Base-by-base conservation (phyloP, 2,113 vertebrate species). In the Oenanthe oenanthe region DNA sequence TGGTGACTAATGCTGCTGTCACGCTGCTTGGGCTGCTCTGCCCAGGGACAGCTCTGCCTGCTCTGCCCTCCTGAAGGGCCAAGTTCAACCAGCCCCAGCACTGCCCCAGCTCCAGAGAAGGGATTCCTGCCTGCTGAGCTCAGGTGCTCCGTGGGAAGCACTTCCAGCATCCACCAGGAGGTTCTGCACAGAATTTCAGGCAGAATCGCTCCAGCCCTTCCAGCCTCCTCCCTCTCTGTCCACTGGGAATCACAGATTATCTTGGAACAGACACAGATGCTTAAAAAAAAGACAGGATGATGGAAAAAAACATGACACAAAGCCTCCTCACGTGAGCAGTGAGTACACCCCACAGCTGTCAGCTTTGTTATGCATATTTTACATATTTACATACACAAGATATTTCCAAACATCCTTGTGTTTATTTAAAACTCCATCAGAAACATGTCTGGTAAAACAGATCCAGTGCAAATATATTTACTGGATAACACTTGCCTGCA, bases 331-430 rank as follows among this genome's bases (percentile, higher is more conserved):
- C 66, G 56, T 92, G 82, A 95, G 91, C 85, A 94, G 71, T 6
- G 50, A 96, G 95, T 92, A 97, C 93, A 96, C 71, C 50, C 96
- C 92, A 80, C 98, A 98, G 97, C 97, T 98, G 97, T 97, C 94
- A 94, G 95, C 73, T 92, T 96, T 97, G 93, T 96, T 97, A 96
- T 93, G 92, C 97, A 98, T 98, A 94, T 96, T 98, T 98, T 95
- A 96, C 97, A 97, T 98, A 98, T 98, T 98, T 98, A 97, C 96
- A 97, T 96, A 96, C 83, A 97, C 93, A 97, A 97, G 98, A 94
- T 94, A 97, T 97, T 98, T 98, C 97, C 97, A 97, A 97, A 97
- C 95, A 96, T 96, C 88, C 57, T 79, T 84, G 61, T 97, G 94
- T 98, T 98, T 98, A 95, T 97, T 96, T 98, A 96, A 97, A 98